Percentiles rank a stretch among this genome's conserved stretches.
phyloP scores from a whole-genome alignment of 2,113 vertebrate species.

The Barnardius zonarius region DNA sequence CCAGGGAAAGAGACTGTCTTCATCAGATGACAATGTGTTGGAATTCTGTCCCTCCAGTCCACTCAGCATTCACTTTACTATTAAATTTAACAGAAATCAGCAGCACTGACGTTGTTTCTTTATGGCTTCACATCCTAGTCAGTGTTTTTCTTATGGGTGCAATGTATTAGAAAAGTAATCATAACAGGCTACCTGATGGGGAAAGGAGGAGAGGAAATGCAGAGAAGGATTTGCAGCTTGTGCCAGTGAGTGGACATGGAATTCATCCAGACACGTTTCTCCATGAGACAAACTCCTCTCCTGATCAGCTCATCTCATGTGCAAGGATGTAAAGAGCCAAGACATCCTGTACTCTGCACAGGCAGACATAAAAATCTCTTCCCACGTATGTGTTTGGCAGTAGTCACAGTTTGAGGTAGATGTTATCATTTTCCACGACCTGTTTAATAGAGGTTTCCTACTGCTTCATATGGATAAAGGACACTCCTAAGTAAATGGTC shows the following conservation, averaged over 20 bases:
- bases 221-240: neutral
- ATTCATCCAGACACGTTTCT: neutral
- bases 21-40: accelerated
- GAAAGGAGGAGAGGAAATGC: neutral
- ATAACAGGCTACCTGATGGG: neutral
- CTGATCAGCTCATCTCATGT: neutral
- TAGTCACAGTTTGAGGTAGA: neutral
- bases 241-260: neutral
- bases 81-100: neutral
- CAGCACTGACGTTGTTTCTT: neutral
- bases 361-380: neutral
- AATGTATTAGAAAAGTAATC: neutral
- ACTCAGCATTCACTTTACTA: neutral
- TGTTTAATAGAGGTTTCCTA: neutral
- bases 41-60: neutral
- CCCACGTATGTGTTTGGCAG: neutral
- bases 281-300: neutral
- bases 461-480: neutral
- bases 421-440: neutral
- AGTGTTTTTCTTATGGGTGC: neutral
- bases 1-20: neutral
- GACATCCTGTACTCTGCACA: neutral
- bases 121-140: neutral
- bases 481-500: neutral
- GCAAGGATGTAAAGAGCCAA: neutral